These are phyloP conservation scores for Crossocerus cetratus DNA, from an alignment of 2,888 invertebrate species.

Conservation along the genomic window DNA sequence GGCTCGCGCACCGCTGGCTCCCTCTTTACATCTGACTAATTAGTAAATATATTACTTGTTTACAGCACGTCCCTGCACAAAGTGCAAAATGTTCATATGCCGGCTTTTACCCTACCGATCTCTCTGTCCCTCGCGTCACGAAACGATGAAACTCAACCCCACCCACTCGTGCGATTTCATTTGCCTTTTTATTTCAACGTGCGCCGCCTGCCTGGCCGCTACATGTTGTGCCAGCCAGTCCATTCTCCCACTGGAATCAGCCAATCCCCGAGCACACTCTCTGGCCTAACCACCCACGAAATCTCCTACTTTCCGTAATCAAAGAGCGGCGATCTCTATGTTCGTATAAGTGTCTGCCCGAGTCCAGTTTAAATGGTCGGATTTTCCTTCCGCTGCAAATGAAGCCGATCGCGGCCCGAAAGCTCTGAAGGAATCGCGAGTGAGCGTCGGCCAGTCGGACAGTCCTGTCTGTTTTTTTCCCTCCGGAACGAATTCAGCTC, in stretches of 20 bases:
- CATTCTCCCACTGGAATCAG: no score
- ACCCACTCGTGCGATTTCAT: neutral
- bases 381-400: neutral
- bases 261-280: neutral
- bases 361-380: neutral
- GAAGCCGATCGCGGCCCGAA: neutral
- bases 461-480: slow-evolving; percentile 21
- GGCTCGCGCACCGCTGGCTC: slow-evolving; percentile 32
- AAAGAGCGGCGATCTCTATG: neutral
- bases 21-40: slow-evolving; percentile 51
- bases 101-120: neutral
- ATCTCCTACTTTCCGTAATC: neutral
- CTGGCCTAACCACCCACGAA: neutral
- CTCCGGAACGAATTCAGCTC: slow-evolving; percentile 9
- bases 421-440: slow-evolving; percentile 1
- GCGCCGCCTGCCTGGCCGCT: no score
- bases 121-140: neutral
- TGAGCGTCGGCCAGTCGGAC: slow-evolving; percentile 19
- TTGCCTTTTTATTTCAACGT: neutral
- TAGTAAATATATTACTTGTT: slow-evolving; percentile 50
- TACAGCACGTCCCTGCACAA: slow-evolving; percentile 25
- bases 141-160: no score
- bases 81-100: neutral
- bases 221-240: no score
- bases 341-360: neutral